These are phyloP conservation scores for Saguinus midas DNA, from an alignment of 2,113 vertebrate species.

Conservation along the genomic window DNA sequence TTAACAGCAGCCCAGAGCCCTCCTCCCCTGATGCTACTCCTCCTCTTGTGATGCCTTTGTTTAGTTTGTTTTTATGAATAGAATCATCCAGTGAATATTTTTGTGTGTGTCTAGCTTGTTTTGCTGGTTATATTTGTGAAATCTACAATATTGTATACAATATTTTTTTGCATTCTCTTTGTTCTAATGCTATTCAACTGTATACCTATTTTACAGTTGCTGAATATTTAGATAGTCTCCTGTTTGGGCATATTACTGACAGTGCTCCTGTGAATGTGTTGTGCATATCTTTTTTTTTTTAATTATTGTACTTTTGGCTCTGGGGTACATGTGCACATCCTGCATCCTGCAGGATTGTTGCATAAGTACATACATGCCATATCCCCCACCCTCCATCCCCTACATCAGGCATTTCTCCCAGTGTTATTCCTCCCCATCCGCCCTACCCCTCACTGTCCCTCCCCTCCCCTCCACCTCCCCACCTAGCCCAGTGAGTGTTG, in stretches of 20 bases:
- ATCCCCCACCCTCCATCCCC: no score
- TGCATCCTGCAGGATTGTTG: no score
- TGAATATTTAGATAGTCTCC: not conserved
- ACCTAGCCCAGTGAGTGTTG: no score
- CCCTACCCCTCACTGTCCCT: no score
- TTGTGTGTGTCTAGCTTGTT: not conserved
- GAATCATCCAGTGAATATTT: not conserved
- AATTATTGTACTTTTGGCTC: no score
- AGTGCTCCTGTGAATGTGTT: not conserved
- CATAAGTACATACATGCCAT: no score
- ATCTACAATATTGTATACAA: not conserved
- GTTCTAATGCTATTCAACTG: not conserved
- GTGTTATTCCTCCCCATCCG: no score
- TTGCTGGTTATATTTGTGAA: not conserved
- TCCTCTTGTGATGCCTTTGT: not conserved
- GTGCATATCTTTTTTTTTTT: not conserved
- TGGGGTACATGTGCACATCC: no score
- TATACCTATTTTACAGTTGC: not conserved
- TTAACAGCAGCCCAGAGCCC: not conserved
- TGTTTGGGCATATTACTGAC: not conserved
- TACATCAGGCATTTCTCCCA: no score
- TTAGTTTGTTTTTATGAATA: not conserved
- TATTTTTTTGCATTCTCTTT: not conserved
- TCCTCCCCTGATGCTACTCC: not conserved
- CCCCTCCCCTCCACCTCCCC: no score